These are phyloP conservation scores for Seriola quinqueradiata DNA, from an alignment of 2,113 vertebrate genomes.

Conservation along the genomic window DNA sequence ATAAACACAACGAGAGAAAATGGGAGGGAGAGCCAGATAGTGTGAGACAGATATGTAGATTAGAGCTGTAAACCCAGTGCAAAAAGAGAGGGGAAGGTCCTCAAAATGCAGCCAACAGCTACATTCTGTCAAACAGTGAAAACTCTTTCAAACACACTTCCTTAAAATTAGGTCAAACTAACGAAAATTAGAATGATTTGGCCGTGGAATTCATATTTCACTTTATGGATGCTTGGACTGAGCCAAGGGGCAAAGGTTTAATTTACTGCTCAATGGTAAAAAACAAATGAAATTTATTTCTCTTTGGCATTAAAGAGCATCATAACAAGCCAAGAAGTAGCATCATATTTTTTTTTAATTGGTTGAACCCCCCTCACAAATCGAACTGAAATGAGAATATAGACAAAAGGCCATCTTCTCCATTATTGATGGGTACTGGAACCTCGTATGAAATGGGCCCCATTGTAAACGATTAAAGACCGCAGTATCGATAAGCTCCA, in stretches of 20 bases:
- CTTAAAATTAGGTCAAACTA: constrained; percentile 47
- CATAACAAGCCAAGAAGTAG: constrained; percentile 17
- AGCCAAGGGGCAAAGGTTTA: constrained; percentile 37
- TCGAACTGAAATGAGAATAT: constrained; percentile 4
- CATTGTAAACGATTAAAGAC: too few relatives aligned
- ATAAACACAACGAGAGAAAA: constrained; percentile 20
- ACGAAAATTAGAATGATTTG: constrained; percentile 36
- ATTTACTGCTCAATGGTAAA: constrained; percentile 37
- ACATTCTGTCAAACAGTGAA: constrained; percentile 29
- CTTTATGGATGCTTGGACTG: constrained; percentile 32
- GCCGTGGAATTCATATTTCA: constrained; percentile 21
- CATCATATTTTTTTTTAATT: constrained; percentile 36
- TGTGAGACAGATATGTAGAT: constrained; percentile 56
- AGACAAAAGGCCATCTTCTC: background rate
- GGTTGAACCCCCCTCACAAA: constrained; percentile 18
- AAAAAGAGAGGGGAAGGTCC: constrained; percentile 17
- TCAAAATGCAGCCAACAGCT: constrained; percentile 44
- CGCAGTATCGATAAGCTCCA: too few relatives aligned
- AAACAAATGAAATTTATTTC: constrained; percentile 21
- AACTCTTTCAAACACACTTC: constrained; percentile 17
- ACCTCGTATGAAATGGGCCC: too few relatives aligned
- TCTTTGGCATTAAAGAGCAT: constrained; percentile 15
- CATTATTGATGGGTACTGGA: too few relatives aligned
- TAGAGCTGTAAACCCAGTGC: constrained; percentile 33
- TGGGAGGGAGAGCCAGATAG: constrained; percentile 30